Evolutionary conservation across 2,888 invertebrate species (phyloP), one percentile per base, ranked within the genome.

Genomic region (Sinelater perroti): DNA sequence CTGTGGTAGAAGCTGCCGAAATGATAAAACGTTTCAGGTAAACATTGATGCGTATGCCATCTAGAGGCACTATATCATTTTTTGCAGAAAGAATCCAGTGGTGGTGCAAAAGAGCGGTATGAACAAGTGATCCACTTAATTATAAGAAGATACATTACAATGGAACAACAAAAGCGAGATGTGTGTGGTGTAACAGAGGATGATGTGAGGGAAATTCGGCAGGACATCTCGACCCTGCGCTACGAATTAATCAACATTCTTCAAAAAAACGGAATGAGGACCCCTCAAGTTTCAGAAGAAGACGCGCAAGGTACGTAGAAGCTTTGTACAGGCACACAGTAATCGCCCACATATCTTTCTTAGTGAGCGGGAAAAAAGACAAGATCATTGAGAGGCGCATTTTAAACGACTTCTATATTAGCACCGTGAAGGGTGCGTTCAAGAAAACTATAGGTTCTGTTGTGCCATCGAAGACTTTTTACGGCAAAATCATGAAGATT

Each of bases 151-250:
- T 78, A 75, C 59, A 90, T 97, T 10, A 94, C 92, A 0, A 88
- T 91, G 0, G 93, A 93, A 75, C 94, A 94, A 76, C 80, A 91
- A 35, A 93, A 92, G 64, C 85, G 93, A 44, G 95, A 97, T 74
- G 93, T 95, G 50, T 91, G 89, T 60, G 93, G 94, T 5, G 92
- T 97, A 16, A 95, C 94, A 0, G 97, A 97, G 75, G 98, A 98
- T 78, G 97, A 98, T 77, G 93, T 98, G 63, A 96, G 96, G 86
- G 98, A 98, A 81, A 94, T 97, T 70, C 86, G 97, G 68, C 97
- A 97, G 73, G 97, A 97, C 75, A 95, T 97, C 62, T 95, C 95
- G n/a, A 91, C 95, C 2, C 84, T 97, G 64, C 84, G 95, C 61
- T 97, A 90, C 76, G 97, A 97, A 73, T 82, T 97, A 14, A 88